These are phyloP conservation scores for Zapornia atra DNA, from an alignment of 2,113 vertebrate species.

Conservation along the genomic window DNA sequence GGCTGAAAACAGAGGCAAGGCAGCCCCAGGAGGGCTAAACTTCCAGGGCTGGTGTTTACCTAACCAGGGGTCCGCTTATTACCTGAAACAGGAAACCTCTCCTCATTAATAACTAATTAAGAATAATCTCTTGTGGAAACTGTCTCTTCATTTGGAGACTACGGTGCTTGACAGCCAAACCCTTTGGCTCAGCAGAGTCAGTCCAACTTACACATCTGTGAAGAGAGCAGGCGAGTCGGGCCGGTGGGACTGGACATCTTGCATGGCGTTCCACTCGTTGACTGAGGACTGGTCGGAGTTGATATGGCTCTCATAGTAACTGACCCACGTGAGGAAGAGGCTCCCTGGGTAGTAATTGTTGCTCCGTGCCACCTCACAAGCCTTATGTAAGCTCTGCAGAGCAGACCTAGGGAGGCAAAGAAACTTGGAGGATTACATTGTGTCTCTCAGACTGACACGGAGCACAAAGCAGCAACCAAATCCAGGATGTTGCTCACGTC, in stretches of 20 bases:
- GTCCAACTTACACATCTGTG: constrained; percentile 89
- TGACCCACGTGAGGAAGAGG: constrained; percentile 97
- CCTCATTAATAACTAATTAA: background rate
- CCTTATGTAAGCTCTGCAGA: constrained; percentile 95
- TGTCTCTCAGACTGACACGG: background rate
- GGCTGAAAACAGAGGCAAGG: background rate
- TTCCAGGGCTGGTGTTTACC: background rate
- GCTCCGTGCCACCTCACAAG: constrained; percentile 92
- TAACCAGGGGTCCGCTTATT: background rate
- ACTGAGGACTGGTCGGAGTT: constrained; percentile 92
- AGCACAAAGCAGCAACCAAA: background rate
- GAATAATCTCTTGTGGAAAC: background rate
- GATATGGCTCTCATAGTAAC: constrained; percentile 96
- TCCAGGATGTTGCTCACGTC: background rate
- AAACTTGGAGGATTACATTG: background rate
- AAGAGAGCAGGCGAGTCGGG: constrained; percentile 94
- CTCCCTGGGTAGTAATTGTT: constrained; percentile 98
- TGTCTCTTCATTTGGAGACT: background rate
- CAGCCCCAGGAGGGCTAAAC: background rate
- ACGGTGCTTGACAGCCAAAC: background rate
- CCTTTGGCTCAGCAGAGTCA: background rate
- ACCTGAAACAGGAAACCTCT: background rate
- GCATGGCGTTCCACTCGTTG: constrained; percentile 99
- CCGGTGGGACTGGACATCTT: constrained; percentile 94
- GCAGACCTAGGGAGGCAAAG: constrained; percentile 85